These are phyloP conservation scores for Tragelaphus scriptus DNA, from an alignment of 2,113 vertebrate species.

Conservation along the genomic window DNA sequence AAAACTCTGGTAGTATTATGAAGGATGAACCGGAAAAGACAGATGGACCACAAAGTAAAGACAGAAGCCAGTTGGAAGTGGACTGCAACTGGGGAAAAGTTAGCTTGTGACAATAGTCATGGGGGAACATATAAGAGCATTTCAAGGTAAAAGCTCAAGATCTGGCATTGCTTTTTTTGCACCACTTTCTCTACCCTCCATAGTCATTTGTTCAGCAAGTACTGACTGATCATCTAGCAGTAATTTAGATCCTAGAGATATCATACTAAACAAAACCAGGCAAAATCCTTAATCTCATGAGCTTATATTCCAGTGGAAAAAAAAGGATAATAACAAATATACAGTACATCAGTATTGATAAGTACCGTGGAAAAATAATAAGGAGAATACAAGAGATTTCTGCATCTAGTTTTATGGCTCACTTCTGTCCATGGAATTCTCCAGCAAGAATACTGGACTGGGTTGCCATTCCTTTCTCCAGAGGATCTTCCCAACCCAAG, in stretches of 20 bases:
- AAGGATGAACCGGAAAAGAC: not conserved
- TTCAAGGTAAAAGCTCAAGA: not conserved
- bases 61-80: not conserved
- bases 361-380: not conserved
- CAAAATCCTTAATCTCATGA: not conserved
- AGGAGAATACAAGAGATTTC: not conserved
- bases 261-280: not conserved
- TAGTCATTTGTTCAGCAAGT: not conserved
- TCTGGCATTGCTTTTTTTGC: not conserved
- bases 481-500: not conserved
- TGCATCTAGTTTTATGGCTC: not conserved
- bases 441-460: not conserved
- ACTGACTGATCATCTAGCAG: not conserved
- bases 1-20: not conserved
- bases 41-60: not conserved
- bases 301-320: not conserved
- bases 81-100: not conserved
- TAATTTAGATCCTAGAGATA: not conserved
- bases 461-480: not conserved
- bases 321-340: not conserved
- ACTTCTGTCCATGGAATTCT: not conserved
- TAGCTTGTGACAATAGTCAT: not conserved
- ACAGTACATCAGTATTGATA: not conserved
- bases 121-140: not conserved
- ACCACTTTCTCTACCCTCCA: not conserved